These are phyloP conservation scores for Drosophila micromelanica DNA, from an alignment of 1,140 invertebrate genomes.

Conservation along the genomic window DNA sequence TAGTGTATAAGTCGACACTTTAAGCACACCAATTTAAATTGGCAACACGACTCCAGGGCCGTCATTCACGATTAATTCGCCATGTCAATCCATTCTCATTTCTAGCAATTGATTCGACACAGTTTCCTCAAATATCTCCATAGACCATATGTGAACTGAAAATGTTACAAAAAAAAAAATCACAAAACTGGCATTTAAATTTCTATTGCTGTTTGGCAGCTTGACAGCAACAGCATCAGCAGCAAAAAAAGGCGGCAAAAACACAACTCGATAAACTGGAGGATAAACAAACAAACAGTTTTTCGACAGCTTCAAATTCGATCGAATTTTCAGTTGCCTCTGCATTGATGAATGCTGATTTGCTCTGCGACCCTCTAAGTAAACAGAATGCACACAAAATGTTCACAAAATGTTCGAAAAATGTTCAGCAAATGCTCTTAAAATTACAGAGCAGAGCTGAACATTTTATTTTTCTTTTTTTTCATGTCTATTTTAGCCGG, in stretches of 20 bases:
- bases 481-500: slow-evolving; percentile 16
- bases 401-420: slow-evolving; percentile 18
- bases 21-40: slow-evolving; percentile 4
- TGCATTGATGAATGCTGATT: slow-evolving; percentile 48
- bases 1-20: background rate
- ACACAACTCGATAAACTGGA: slow-evolving; percentile 17
- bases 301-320: slow-evolving; percentile 8
- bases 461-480: slow-evolving; percentile 11
- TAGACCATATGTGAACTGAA: slow-evolving; percentile 26
- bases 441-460: slow-evolving; percentile 34
- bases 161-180: slow-evolving; percentile 17
- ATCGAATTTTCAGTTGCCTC: slow-evolving; percentile 16
- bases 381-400: slow-evolving; percentile 32
- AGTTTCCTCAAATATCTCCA: slow-evolving; percentile 33
- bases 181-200: slow-evolving; percentile 50
- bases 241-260: slow-evolving; percentile 20
- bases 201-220: slow-evolving; percentile 50
- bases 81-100: slow-evolving; percentile 23
- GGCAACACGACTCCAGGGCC: background rate
- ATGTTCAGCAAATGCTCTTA: slow-evolving; percentile 26
- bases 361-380: slow-evolving; percentile 21
- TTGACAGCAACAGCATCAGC: slow-evolving; percentile 30
- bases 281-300: slow-evolving; percentile 19
- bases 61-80: slow-evolving; percentile 41
- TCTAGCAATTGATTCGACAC: slow-evolving; percentile 25